These are phyloP conservation scores for Hippoglossus hippoglossus DNA, from an alignment of 2,797 vertebrate species.

Conservation along the genomic window DNA sequence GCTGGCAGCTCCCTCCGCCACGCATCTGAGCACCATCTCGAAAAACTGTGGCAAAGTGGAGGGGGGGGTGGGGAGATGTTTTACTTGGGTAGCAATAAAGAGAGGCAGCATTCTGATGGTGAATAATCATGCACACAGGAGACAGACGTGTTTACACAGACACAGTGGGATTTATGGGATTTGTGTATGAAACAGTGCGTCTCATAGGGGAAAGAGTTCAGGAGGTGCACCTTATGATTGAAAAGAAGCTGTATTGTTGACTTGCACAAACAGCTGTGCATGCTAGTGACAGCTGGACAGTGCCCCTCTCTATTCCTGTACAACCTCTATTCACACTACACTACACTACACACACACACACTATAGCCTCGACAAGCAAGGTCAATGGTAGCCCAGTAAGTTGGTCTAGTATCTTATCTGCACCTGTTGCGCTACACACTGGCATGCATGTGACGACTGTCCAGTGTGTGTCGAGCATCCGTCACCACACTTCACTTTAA, in stretches of 20 bases:
- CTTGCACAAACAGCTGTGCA: constrained; percentile 56
- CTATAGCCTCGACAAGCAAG: constrained; percentile 39
- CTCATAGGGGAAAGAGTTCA: background rate
- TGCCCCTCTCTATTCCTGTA: constrained; percentile 53
- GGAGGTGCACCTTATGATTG: constrained; percentile 12
- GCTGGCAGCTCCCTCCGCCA: constrained; percentile 86
- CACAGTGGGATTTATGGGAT: background rate
- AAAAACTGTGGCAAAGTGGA: constrained; percentile 70
- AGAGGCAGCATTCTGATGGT: constrained; percentile 33
- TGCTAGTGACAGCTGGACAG: constrained; percentile 66
- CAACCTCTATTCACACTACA: constrained; percentile 16
- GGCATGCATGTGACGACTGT: constrained; percentile 21
- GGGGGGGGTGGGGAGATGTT: constrained; percentile 13
- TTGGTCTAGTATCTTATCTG: constrained; percentile 57
- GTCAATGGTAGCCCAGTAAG: constrained; percentile 61
- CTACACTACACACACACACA: constrained; percentile 8
- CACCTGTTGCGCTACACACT: constrained; percentile 75
- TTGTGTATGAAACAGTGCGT: background rate
- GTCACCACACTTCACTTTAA: constrained; percentile 4
- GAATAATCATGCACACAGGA: constrained; percentile 25
- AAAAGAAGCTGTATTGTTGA: constrained; percentile 27
- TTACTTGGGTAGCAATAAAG: constrained; percentile 37
- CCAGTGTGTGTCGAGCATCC: constrained; percentile 41
- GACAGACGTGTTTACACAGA: background rate
- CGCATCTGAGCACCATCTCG: constrained; percentile 78